Base-by-base conservation (phyloP, 2,797 vertebrate genomes). In the Falco concolor region DNA sequence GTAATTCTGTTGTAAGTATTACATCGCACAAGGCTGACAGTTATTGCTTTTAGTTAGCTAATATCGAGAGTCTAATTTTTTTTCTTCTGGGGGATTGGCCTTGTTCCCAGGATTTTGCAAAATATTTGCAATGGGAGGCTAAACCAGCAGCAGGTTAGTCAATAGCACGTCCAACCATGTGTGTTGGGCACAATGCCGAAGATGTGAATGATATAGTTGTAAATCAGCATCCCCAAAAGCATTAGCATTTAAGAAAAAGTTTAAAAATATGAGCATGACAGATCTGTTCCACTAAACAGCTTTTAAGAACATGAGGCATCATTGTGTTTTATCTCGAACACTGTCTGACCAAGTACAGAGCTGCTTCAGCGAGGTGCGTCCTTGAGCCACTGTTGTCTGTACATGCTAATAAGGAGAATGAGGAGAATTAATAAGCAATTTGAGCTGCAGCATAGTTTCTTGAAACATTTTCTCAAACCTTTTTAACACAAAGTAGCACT, bases 371-470 rank as follows among this genome's bases (percentile, higher is more conserved):
- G 85, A 97, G 96, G 97, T 97, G 94, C 63, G 98, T 98, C 98
- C 98, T 98, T 99, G 98, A 98, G 95, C 93, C 69, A 14, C 74
- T 90, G 28, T 93, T 95, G 84, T 95, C 82, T 97, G 78, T 97
- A 96, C 87, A 70, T 98, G 96, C 97, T 98, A 98, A 98, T 98
- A 97, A 98, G 98, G 98, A 98, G 98, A 98, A 94, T 59, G 97
- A 98, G 97, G 95, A 97, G 98, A 98, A 98, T 99, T 98, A 98
- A 98, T 98, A 96, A 97, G 96, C 91, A 50, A 91, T 80, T 74
- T 60, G 61, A 88, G 76, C 72, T 30, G 47, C 85, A 50, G 44
- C 44, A 17, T 67, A 47, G 10, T 92, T 95, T 92, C 67, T 78
- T 94, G 53, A 89, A 93, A 77, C 42, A 45, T 73, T 30, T 84